Conservation (phyloP, 2,888 invertebrate species). For the Dolomedes plantarius region DNA sequence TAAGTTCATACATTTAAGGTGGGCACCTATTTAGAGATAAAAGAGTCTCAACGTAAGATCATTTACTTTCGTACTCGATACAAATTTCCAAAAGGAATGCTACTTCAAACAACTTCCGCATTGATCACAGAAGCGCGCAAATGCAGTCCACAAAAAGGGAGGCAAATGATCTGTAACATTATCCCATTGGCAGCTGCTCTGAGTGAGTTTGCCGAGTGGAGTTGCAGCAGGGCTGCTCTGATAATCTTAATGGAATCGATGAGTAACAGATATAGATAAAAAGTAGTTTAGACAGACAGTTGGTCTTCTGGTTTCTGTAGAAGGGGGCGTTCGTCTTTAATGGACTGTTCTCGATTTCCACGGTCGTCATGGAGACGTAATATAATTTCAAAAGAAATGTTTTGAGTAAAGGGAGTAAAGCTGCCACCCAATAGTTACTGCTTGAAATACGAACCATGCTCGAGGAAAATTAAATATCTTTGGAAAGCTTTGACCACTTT, state of each 20-base stretch:
- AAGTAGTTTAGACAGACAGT: conserved; percentile 41
- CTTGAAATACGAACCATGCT: not conserved
- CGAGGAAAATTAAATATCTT: not conserved
- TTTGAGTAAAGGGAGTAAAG: not conserved
- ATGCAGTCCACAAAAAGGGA: not conserved
- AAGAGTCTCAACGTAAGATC: too few relatives aligned
- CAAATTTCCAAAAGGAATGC: too few relatives aligned
- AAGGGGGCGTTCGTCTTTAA: conserved; percentile 49
- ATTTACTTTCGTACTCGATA: too few relatives aligned
- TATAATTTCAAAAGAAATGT: not conserved
- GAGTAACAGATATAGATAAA: conserved; percentile 34
- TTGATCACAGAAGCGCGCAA: not conserved
- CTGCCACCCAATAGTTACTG: not conserved
- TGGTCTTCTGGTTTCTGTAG: conserved; percentile 54
- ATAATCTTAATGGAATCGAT: conserved; percentile 60
- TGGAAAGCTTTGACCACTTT: not conserved
- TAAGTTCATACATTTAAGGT: too few relatives aligned
- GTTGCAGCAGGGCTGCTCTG: conserved; percentile 36
- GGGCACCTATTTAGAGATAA: too few relatives aligned
- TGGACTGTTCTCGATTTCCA: conserved; percentile 62
- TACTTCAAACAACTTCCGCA: too few relatives aligned
- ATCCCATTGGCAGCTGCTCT: conserved; percentile 9
- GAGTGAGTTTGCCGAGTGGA: conserved; percentile 34
- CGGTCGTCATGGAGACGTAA: conserved; percentile 35
- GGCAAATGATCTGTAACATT: conserved; percentile 11